These are phyloP conservation scores for Paracanthobrama guichenoti DNA, from an alignment of 2,113 vertebrate species.

Conservation along the genomic window DNA sequence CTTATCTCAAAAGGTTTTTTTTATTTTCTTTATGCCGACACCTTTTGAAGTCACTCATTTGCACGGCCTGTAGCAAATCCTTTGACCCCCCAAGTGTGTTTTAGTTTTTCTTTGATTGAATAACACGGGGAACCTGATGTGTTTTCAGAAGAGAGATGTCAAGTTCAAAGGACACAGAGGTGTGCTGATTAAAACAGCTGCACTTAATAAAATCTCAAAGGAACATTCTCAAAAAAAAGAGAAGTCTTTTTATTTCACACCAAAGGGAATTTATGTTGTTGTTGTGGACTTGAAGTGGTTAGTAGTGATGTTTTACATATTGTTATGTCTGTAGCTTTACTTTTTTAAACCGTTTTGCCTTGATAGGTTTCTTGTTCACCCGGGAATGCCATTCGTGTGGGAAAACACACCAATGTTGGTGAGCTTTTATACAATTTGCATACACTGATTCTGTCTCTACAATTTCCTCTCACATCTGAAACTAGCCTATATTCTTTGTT, in stretches of 20 bases:
- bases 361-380: conserved; percentile 3
- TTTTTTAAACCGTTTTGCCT: neutral
- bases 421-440: conserved; percentile 9
- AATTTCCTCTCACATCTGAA: conserved; percentile 2
- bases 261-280: neutral
- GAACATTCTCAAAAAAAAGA: neutral
- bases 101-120: conserved; percentile 47
- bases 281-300: neutral
- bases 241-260: neutral
- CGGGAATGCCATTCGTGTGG: neutral
- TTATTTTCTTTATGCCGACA: conserved; percentile 8
- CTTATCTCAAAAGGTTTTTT: conserved; percentile 44
- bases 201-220: neutral
- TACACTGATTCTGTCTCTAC: neutral
- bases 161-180: conserved; percentile 39
- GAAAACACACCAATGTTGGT: conserved; percentile 1
- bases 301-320: neutral
- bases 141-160: conserved; percentile 47
- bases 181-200: conserved; percentile 34
- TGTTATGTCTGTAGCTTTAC: neutral
- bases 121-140: conserved; percentile 45
- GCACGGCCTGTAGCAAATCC: conserved; percentile 48
- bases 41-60: conserved; percentile 49
- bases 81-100: conserved; percentile 46
- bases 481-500: neutral